Evolutionary conservation across 2,113 vertebrate genomes (phyloP), one percentile per base, ranked within the genome.

Genomic region (Perca fluviatilis): DNA sequence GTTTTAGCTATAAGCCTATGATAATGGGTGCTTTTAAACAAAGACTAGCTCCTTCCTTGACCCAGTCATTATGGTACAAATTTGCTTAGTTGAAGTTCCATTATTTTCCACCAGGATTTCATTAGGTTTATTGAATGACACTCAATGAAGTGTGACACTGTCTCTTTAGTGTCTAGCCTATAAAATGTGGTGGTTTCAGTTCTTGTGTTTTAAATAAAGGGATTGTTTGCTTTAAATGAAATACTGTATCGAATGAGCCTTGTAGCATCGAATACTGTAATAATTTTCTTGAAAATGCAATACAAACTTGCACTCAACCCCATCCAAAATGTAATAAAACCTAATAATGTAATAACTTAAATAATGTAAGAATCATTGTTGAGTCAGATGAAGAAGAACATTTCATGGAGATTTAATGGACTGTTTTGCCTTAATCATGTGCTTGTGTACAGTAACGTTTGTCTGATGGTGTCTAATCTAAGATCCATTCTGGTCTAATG

Each of bases 31-130:
- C 30, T 10, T 67, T 70, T 21, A 57, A 50, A 74, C 50, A 58
- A 53, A 75, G 14, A 60, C 27, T 10, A 11, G 51, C 36, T 30
- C 36, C 54, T 58, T 13, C 40, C n/a, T 50, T 43, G 62, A 68
- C 27, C 43, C 14, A 50, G 15, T 76, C 78, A 62, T 54, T 56
- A 74, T 36, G 43, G 7, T 36, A n/a, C 47, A 56, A 27, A 58
- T 66, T 15, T 72, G 47, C 16, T 21, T n/a, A 69, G 47, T 82
- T 56, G n/a, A 70, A 58, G 23, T 36, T 21, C 27, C 51, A 58
- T 71, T 71, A 60, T 58, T 79, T 65, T 70, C 51, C 57, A 60
- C 19, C 13, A 65, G 51, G 46, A 27, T 64, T 86, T 49, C 11
- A 9, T 67, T 66, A 56, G 36, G 33, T 49, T 72, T 47, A 81